A percentile compares a stretch with the other conserved stretches of the same genome.
Evolutionary conservation across 2,888 invertebrate species (phyloP).

Genomic region (Folsomia manolachei): DNA sequence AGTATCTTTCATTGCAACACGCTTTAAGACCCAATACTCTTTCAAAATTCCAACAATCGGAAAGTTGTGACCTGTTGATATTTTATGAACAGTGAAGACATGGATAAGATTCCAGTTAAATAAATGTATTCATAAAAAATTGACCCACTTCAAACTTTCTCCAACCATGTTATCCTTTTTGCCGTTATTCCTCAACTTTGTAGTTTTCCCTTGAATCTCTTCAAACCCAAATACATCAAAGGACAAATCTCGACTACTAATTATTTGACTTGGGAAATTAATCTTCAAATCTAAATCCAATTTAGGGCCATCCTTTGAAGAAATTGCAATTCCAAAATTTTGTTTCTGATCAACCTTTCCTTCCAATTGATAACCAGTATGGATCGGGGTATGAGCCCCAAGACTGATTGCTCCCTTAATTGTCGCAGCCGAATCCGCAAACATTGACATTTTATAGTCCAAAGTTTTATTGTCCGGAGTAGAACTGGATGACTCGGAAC

Average conservation of each 20-base stretch:
- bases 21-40: not conserved
- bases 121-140: no score
- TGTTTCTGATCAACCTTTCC: slow-evolving; percentile 8
- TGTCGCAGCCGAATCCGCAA: not conserved
- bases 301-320: not conserved
- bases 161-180: not conserved
- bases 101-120: no score
- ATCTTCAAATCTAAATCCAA: slow-evolving; percentile 11
- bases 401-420: not conserved
- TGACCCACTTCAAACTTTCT: not conserved
- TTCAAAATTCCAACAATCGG: not conserved
- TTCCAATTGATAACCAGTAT: slow-evolving; percentile 13
- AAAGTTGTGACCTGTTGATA: not conserved
- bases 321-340: slow-evolving; percentile 17
- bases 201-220: not conserved
- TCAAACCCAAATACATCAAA: not conserved
- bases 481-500: not conserved
- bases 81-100: no score
- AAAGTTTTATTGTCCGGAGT: no score
- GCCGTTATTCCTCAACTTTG: not conserved
- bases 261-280: slow-evolving; percentile 17
- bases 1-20: not conserved
- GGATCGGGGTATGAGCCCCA: slow-evolving; percentile 21
- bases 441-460: not conserved
- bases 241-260: not conserved